phyloP scores from a whole-genome alignment of 2,797 vertebrate genomes.

The Poeciliopsis infans region DNA sequence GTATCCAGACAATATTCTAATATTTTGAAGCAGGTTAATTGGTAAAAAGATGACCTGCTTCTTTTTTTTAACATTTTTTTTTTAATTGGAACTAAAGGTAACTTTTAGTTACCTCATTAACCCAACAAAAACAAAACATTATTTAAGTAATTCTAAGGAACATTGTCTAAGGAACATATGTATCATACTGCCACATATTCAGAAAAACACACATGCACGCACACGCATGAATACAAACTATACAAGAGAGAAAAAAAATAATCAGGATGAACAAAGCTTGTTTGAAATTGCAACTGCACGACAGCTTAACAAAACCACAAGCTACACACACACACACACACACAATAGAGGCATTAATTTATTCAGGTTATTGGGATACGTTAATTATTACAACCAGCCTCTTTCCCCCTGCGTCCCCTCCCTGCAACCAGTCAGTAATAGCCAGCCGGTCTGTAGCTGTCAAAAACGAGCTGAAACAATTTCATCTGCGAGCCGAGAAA shows the following conservation, averaged over 20 bases:
- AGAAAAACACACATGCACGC: constrained; percentile 28
- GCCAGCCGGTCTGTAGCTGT: constrained; percentile 75
- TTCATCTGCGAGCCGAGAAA: constrained; percentile 75
- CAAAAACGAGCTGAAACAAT: constrained; percentile 83
- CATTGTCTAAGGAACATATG: no score
- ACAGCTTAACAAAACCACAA: constrained; percentile 16
- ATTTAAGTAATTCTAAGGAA: no score
- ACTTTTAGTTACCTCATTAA: constrained; percentile 35
- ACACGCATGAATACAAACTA: constrained; percentile 45
- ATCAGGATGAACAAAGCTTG: constrained; percentile 75
- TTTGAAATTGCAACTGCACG: constrained; percentile 50
- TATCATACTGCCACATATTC: constrained; percentile 39
- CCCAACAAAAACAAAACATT: no score
- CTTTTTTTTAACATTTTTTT: constrained; percentile 13
- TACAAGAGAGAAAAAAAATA: constrained; percentile 55
- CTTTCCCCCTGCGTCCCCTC: constrained; percentile 7
- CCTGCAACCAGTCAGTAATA: constrained; percentile 51
- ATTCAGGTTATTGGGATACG: constrained; percentile 78
- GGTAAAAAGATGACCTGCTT: constrained; percentile 21
- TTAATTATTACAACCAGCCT: constrained; percentile 82
- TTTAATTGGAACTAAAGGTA: constrained; percentile 53
- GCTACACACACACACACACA: not conserved
- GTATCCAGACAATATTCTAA: not conserved
- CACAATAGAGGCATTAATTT: constrained; percentile 71
- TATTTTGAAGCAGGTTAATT: constrained; percentile 3